Conservation (phyloP, 2,797 vertebrate genomes). For the Holocentrus rufus region DNA sequence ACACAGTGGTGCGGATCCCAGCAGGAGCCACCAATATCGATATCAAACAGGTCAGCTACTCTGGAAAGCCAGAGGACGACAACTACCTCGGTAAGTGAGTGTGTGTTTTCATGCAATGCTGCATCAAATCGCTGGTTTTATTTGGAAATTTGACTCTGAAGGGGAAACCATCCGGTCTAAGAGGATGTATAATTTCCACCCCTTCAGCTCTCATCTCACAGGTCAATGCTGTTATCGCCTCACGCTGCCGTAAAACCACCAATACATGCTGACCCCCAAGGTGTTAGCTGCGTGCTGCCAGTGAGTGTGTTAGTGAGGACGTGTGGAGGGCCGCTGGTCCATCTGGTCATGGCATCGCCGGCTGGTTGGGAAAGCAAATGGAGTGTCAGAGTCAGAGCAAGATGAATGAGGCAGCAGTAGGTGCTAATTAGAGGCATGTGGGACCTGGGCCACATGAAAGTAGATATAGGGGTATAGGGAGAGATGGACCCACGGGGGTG, state of each 20-base stretch:
- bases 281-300: constrained; percentile 34
- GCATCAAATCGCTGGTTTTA: constrained; percentile 52
- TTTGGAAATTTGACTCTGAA: constrained; percentile 35
- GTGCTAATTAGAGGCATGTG: constrained; percentile 84
- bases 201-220: constrained; percentile 41
- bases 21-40: constrained; percentile 95
- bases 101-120: constrained; percentile 26
- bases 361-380: constrained; percentile 76
- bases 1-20: constrained; percentile 91
- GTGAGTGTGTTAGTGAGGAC: constrained; percentile 45
- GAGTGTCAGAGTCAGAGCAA: constrained; percentile 75
- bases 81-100: constrained; percentile 93
- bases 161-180: constrained; percentile 42
- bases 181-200: constrained; percentile 42
- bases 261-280: constrained; percentile 48
- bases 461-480: constrained; percentile 64
- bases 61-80: constrained; percentile 94
- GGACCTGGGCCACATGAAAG: constrained; percentile 72
- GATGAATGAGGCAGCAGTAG: constrained; percentile 80
- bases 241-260: constrained; percentile 45
- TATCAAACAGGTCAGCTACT: constrained; percentile 94
- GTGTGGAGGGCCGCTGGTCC: constrained; percentile 51
- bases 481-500: constrained; percentile 58
- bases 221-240: constrained; percentile 57
- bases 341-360: constrained; percentile 53